phyloP scores from a whole-genome alignment of 2,888 invertebrate genomes.

The Habrosyne pyritoides region DNA sequence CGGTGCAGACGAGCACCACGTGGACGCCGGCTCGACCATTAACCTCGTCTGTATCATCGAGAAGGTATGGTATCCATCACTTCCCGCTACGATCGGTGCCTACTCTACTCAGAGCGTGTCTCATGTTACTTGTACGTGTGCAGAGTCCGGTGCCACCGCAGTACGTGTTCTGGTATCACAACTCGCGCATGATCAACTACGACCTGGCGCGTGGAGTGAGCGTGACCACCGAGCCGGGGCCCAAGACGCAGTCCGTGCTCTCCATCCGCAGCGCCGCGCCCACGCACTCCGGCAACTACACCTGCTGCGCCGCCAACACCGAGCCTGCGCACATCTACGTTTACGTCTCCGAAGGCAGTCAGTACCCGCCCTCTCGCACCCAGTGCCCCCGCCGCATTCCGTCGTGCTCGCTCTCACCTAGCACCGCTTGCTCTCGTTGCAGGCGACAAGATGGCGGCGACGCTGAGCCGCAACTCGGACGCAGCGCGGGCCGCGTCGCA shows the following conservation, averaged over 20 bases:
- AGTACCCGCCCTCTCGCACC: constrained; percentile 25
- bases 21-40: constrained; percentile 94
- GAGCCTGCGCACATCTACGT: constrained; percentile 95
- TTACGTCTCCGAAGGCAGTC: constrained; percentile 94
- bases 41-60: constrained; percentile 95
- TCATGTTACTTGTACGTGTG: constrained; percentile 6
- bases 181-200: constrained; percentile 97
- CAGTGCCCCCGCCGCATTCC: not conserved
- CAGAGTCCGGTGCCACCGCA: constrained; percentile 96
- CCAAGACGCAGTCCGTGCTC: constrained; percentile 92
- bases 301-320: constrained; percentile 94
- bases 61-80: constrained; percentile 86
- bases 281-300: constrained; percentile 95
- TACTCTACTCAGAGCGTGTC: not conserved
- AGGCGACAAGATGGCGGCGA: constrained; percentile 97
- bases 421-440: constrained; percentile 28
- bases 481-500: constrained; percentile 15
- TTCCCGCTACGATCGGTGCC: too few species aligned
- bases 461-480: constrained; percentile 88
- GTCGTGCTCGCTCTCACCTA: not conserved
- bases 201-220: constrained; percentile 92
- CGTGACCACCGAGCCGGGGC: constrained; percentile 92
- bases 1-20: constrained; percentile 94
- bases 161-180: constrained; percentile 98
- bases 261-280: constrained; percentile 92